A percentile compares a stretch with the other conserved stretches of the same genome.
Evolutionary conservation across 1,140 invertebrate species (phyloP).

Genomic region (Danaus plexippus): DNA sequence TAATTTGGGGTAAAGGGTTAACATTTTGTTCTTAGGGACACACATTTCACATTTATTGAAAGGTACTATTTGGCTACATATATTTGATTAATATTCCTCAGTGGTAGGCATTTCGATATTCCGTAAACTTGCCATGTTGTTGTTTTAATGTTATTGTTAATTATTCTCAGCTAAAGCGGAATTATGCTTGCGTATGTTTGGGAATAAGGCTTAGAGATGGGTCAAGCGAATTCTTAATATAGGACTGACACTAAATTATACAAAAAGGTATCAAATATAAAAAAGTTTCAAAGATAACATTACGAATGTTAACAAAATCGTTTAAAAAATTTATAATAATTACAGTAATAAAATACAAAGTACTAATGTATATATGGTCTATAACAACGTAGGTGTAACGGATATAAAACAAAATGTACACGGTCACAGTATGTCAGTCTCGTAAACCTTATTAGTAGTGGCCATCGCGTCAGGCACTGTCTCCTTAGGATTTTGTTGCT

Average conservation of each 20-base stretch:
- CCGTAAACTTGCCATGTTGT: conserved; percentile 23
- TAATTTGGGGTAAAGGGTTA: conserved; percentile 7
- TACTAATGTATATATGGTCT: conserved; percentile 6
- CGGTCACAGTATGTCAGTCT: conserved; percentile 89
- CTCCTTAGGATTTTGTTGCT: conserved; percentile 18
- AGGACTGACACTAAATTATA: too few species aligned
- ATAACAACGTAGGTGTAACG: conserved; percentile 24
- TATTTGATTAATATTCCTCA: conserved; percentile 5
- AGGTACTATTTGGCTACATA: conserved; percentile 4
- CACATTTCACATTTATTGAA: not conserved
- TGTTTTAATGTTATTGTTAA: not conserved
- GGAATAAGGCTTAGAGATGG: not conserved
- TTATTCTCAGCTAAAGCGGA: too few species aligned
- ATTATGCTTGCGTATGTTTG: too few species aligned
- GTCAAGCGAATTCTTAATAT: conserved; percentile 1
- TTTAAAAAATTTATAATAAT: conserved; percentile 10
- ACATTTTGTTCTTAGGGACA: not conserved
- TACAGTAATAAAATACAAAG: conserved; percentile 10
- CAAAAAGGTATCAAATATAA: too few species aligned
- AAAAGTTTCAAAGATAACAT: too few species aligned
- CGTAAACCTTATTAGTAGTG: conserved; percentile 81
- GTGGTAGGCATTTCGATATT: conserved; percentile 16
- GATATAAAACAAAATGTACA: conserved; percentile 37
- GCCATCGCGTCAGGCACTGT: conserved; percentile 29
- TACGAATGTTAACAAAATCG: conserved; percentile 4